Conservation (phyloP, 2,113 vertebrate species). For the Oceanites oceanicus region DNA sequence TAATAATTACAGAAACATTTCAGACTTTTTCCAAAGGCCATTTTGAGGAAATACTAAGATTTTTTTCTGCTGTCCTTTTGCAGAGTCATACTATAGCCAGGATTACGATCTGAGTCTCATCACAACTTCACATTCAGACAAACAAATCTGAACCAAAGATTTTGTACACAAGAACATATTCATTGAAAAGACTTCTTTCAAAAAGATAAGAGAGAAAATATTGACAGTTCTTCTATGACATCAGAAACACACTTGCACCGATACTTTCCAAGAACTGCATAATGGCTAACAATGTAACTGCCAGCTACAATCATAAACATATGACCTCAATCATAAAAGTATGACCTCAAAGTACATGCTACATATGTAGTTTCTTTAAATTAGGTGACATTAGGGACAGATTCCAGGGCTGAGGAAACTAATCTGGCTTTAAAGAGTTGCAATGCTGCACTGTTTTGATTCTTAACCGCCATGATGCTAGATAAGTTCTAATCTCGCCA, state of each 20-base stretch:
- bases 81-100: neutral
- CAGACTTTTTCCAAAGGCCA: neutral
- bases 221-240: neutral
- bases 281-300: neutral
- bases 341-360: neutral
- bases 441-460: neutral
- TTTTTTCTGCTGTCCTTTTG: neutral
- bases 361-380: neutral
- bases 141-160: neutral
- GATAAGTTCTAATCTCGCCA: constrained; percentile 19
- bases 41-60: neutral
- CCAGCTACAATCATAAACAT: neutral
- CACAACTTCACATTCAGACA: neutral
- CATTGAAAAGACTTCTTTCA: neutral
- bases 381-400: neutral
- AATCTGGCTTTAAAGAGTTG: neutral
- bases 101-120: neutral
- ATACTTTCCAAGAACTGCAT: neutral
- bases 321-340: neutral
- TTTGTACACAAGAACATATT: neutral
- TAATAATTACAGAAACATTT: neutral
- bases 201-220: neutral
- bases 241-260: neutral
- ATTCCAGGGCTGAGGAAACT: neutral
- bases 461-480: neutral